Evolutionary conservation across 1,140 invertebrate genomes (phyloP).

Genomic region (Formica selysi): DNA sequence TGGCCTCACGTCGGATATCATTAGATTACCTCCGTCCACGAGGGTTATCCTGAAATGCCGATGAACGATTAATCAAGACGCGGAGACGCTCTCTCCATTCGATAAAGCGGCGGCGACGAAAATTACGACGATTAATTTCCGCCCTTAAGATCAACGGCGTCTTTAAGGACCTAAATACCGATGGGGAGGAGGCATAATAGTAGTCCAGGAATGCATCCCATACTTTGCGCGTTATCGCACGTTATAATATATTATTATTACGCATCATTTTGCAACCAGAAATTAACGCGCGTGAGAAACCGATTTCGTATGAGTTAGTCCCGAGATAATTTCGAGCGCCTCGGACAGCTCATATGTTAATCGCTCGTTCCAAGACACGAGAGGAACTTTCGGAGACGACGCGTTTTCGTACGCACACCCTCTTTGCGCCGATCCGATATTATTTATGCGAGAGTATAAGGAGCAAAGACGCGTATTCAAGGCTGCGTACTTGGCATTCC

Average conservation of each 20-base stretch:
- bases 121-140: slow-evolving; percentile 64
- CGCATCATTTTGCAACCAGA: slow-evolving; percentile 1
- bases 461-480: slow-evolving; percentile 54
- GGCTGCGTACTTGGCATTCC: slow-evolving; percentile 58
- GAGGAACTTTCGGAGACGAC: slow-evolving; percentile 21
- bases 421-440: slow-evolving; percentile 19
- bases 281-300: neutral
- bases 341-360: slow-evolving; percentile 10
- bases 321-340: slow-evolving; percentile 10
- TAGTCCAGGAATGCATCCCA: neutral
- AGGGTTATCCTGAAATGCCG: slow-evolving; percentile 90
- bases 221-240: neutral
- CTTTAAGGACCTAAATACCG: slow-evolving; percentile 1
- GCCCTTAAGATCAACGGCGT: slow-evolving; percentile 36
- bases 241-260: slow-evolving; percentile 30
- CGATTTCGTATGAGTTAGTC: neutral
- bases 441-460: slow-evolving; percentile 53
- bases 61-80: slow-evolving; percentile 64
- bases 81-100: slow-evolving; percentile 34
- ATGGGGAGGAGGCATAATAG: neutral
- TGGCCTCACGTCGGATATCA: slow-evolving; percentile 93
- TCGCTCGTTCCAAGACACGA: slow-evolving; percentile 20
- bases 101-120: slow-evolving; percentile 41
- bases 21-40: slow-evolving; percentile 93
- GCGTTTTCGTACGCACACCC: slow-evolving; percentile 17